A percentile compares a stretch with the other conserved stretches of the same genome.
Evolutionary conservation across 2,888 invertebrate genomes (phyloP).

Genomic region (Uropetala carovei): DNA sequence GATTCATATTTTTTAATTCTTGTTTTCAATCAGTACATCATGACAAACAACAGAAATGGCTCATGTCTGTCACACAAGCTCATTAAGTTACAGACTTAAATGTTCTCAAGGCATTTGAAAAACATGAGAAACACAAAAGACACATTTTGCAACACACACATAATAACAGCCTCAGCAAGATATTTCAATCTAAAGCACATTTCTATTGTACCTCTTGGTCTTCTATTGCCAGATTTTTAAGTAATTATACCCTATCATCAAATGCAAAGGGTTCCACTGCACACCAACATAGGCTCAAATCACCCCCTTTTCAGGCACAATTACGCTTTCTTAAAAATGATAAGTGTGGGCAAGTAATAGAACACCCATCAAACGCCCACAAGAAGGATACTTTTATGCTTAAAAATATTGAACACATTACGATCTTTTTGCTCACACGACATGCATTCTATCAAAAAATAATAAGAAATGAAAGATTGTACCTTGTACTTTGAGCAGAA

Average conservation of each 20-base stretch:
- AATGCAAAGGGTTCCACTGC: conserved; percentile 52
- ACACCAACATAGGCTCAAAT: conserved; percentile 31
- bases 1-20: conserved; percentile 6
- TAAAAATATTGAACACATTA: conserved; percentile 61
- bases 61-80: conserved; percentile 42
- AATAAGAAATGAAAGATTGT: conserved; percentile 42
- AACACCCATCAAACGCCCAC: conserved; percentile 35
- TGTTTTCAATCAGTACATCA: conserved; percentile 17
- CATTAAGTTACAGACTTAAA: conserved; percentile 44
- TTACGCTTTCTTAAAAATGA: conserved; percentile 46
- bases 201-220: conserved; percentile 26
- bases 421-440: conserved; percentile 15
- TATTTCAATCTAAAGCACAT: conserved; percentile 34
- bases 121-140: conserved; percentile 45
- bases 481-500: conserved; percentile 52
- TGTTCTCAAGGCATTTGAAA: conserved; percentile 38
- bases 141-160: conserved; percentile 30
- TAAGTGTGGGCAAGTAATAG: neutral
- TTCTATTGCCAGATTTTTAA: neutral
- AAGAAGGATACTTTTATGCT: conserved; percentile 51
- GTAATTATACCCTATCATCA: conserved; percentile 3
- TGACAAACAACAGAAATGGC: conserved; percentile 52
- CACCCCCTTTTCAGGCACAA: conserved; percentile 38
- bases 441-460: conserved; percentile 54
- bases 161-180: conserved; percentile 38